These are phyloP conservation scores for Peribatodes rhomboidaria DNA, from an alignment of 2,888 invertebrate genomes.

Conservation along the genomic window DNA sequence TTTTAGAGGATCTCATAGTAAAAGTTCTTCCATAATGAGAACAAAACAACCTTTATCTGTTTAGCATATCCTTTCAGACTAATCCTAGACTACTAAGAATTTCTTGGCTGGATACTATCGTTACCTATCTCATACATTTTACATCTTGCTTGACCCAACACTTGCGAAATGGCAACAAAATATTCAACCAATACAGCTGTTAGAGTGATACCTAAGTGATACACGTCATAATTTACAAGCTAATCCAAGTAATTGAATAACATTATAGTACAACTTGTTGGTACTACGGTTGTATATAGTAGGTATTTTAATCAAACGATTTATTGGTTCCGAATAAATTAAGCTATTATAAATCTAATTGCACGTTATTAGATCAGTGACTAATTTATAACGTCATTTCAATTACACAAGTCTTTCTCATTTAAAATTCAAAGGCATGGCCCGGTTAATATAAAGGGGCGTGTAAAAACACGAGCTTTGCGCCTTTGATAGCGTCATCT, in stretches of 20 bases:
- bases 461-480: constrained; percentile 74
- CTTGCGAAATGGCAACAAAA: constrained; percentile 22
- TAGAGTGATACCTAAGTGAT: constrained; percentile 23
- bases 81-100: not conserved
- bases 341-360: constrained; percentile 47
- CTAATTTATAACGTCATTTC: constrained; percentile 70
- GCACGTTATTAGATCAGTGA: constrained; percentile 49
- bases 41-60: not conserved
- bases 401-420: constrained; percentile 76
- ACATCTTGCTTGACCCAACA: constrained; percentile 7
- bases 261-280: constrained; percentile 25
- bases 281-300: constrained; percentile 20
- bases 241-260: constrained; percentile 35
- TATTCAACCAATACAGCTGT: constrained; percentile 23
- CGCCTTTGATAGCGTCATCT: constrained; percentile 74
- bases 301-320: constrained; percentile 29
- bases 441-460: constrained; percentile 76
- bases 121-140: constrained; percentile 13
- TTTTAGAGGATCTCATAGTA: too few species aligned
- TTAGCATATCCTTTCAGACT: not conserved
- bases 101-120: too few species aligned
- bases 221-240: constrained; percentile 34
- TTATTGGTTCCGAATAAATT: constrained; percentile 43
- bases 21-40: not conserved
- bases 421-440: constrained; percentile 77